These are phyloP conservation scores for Drosophila diplacantha DNA, from an alignment of 2,888 invertebrate species.

Conservation along the genomic window DNA sequence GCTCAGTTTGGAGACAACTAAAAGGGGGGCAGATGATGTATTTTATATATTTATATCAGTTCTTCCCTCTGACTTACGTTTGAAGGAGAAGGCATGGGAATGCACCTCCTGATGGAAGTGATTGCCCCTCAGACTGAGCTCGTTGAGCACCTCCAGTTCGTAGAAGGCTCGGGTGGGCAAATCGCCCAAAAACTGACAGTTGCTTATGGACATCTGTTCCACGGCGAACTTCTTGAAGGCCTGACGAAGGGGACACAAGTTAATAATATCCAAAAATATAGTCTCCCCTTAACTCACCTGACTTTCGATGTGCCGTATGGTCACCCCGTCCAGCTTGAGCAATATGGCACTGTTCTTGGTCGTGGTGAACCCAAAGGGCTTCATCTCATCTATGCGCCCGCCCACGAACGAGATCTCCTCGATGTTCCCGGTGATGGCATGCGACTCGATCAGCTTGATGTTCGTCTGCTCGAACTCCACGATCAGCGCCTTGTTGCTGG, in stretches of 20 bases:
- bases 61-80: conserved; percentile 58
- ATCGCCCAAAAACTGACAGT: conserved; percentile 80
- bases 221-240: conserved; percentile 89
- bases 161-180: conserved; percentile 86
- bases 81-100: conserved; percentile 83
- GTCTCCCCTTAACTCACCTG: conserved; percentile 62
- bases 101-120: conserved; percentile 81
- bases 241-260: conserved; percentile 66
- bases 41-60: no score
- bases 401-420: conserved; percentile 83
- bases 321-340: conserved; percentile 82
- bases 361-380: conserved; percentile 87
- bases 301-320: conserved; percentile 81
- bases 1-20: conserved; percentile 72
- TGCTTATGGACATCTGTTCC: conserved; percentile 82
- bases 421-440: conserved; percentile 85
- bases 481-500: conserved; percentile 74
- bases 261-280: neutral
- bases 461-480: conserved; percentile 78
- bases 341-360: conserved; percentile 81
- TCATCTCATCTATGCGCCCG: conserved; percentile 81
- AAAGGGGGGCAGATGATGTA: accelerated
- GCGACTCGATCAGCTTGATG: conserved; percentile 80
- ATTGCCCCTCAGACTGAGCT: conserved; percentile 83
- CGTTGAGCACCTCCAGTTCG: conserved; percentile 84